Conservation (phyloP, 2,797 vertebrate species). For the Anableps anableps region DNA sequence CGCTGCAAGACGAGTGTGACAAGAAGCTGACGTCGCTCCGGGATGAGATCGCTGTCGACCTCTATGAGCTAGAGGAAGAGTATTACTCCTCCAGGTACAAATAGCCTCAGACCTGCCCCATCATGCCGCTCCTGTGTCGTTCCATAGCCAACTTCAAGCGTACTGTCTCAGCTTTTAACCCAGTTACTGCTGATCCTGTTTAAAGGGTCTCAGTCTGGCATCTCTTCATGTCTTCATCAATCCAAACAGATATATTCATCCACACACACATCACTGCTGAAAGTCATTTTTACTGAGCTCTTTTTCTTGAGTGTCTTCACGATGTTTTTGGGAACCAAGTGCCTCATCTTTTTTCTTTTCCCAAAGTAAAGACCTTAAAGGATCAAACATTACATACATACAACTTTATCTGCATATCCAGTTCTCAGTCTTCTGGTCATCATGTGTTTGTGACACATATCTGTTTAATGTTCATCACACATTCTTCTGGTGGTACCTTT, state of each 20-base stretch:
- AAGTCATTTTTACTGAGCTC: slow-evolving; percentile 21
- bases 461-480: not conserved
- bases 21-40: slow-evolving; percentile 93
- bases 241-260: slow-evolving; percentile 35
- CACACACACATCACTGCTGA: slow-evolving; percentile 16
- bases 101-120: slow-evolving; percentile 81
- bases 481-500: not conserved
- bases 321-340: slow-evolving; percentile 33
- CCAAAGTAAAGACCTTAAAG: not conserved
- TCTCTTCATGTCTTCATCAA: slow-evolving; percentile 9
- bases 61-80: slow-evolving; percentile 99
- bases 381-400: slow-evolving; percentile 17
- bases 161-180: slow-evolving; percentile 41
- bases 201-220: slow-evolving; percentile 16
- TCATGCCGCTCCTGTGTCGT: slow-evolving; percentile 48
- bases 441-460: not conserved
- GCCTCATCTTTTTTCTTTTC: slow-evolving; percentile 36
- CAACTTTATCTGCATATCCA: not conserved
- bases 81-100: slow-evolving; percentile 99
- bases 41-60: slow-evolving; percentile 96
- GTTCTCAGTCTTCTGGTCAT: not conserved
- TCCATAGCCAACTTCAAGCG: slow-evolving; percentile 49
- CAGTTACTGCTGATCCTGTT: slow-evolving; percentile 53
- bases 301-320: slow-evolving; percentile 32
- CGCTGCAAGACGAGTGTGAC: slow-evolving; percentile 95